Evolutionary conservation across 2,113 vertebrate species (phyloP), one percentile per base, ranked within the genome.

Genomic region (Sinosuthora webbiana): DNA sequence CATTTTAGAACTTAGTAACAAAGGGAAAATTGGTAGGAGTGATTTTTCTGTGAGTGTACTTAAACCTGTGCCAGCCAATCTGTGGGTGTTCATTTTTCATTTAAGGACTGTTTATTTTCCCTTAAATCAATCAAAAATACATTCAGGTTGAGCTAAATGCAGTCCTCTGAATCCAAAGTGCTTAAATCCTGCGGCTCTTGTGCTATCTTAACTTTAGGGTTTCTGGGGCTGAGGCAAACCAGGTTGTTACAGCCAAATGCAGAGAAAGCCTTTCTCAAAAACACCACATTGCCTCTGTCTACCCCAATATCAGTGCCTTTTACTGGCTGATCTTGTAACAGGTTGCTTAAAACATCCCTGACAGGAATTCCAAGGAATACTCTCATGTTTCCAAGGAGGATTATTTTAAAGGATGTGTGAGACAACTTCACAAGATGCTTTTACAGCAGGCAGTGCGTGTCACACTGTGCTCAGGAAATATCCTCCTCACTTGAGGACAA

Each of bases 61-160:
- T 83, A 89, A 84, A 92, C 31, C 53, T 68, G 65, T 65, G 81
- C 65, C 87, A 89, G 83, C 37, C 80, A 68, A 25, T 19, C 22
- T 4, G 74, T 31, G 41, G 69, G 60, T 49, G 70, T 73, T 85
- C 67, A 24, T 91, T 82, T 95, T 89, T 87, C 75, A 47, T 94
- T 88, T 83, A 80, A 87, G 69, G 91, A 65, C 50, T 69, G 78
- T 87, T 96, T 85, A 69, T 91, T 96, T 90, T 69, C 50, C 64
- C 41, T 75, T 92, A 84, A 96, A 90, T 74, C 86, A 80, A 53
- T 85, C 2, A 19, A 76, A 60, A 87, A 69, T 10, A 16, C 50
- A 47, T 83, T 91, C 55, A 42, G 4, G 45, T 53, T 65, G 75
- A 87, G 64, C 15, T 53, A 50, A 92, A 69, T 18, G 27, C 49